phyloP scores from a whole-genome alignment of 2,797 vertebrate genomes.

The Poecilia wingei region DNA sequence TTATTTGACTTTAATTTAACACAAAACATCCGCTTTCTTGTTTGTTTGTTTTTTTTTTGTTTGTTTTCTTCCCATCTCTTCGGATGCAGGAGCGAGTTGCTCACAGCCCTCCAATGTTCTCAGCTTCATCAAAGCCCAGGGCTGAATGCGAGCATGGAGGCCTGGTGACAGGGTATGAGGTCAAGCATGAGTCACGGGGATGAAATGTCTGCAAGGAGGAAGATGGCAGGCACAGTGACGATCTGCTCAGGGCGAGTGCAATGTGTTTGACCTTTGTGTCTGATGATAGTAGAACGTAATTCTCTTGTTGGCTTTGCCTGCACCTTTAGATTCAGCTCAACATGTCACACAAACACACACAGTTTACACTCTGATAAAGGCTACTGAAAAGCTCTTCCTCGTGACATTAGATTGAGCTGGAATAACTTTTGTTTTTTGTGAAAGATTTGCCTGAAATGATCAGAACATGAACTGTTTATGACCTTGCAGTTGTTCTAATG shows the following conservation, averaged over 20 bases:
- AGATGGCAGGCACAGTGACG: conserved; percentile 31
- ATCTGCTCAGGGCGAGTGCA: conserved; percentile 42
- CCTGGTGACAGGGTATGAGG: conserved; percentile 30
- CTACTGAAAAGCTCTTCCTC: neutral
- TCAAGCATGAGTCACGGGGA: conserved; percentile 54
- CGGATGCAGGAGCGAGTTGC: neutral
- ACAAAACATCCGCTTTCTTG: conserved; percentile 6
- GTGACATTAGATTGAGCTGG: neutral
- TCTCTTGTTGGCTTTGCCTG: neutral
- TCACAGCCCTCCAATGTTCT: conserved; percentile 23
- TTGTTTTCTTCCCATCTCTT: neutral
- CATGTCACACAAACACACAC: neutral
- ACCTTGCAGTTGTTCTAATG: neutral
- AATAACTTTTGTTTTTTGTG: neutral
- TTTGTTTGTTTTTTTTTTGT: neutral
- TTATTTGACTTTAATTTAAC: neutral
- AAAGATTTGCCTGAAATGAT: neutral
- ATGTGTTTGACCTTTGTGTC: conserved; percentile 45
- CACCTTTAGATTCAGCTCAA: neutral
- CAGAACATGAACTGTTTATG: neutral
- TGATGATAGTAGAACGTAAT: conserved; percentile 21
- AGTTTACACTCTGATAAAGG: neutral
- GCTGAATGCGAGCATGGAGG: conserved; percentile 14
- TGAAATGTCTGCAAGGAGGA: conserved; percentile 47
- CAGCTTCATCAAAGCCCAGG: conserved; percentile 4